phyloP scores from a whole-genome alignment of 1,140 invertebrate genomes.

The Trypoxylus dichotomus region DNA sequence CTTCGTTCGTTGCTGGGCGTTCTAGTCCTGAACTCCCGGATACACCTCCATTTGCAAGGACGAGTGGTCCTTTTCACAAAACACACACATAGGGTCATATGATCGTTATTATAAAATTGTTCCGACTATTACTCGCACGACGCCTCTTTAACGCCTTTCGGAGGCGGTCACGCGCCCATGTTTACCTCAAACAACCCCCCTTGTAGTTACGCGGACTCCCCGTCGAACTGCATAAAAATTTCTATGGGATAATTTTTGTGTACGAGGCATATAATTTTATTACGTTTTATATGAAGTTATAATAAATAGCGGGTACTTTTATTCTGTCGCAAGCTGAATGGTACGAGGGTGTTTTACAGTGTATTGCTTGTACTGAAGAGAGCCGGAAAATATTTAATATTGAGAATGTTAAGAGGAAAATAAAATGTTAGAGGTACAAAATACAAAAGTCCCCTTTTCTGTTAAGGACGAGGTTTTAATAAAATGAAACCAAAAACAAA shows the following conservation, averaged over 20 bases:
- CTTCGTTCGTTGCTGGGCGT: not conserved
- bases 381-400: too few species aligned
- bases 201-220: not conserved
- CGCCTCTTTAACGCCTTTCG: not conserved
- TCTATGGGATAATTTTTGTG: not conserved
- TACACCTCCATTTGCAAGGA: not conserved
- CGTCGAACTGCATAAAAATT: not conserved
- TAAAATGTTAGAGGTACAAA: too few species aligned
- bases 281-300: not conserved
- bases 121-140: not conserved
- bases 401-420: too few species aligned
- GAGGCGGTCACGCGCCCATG: constrained; percentile 36
- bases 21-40: constrained; percentile 6
- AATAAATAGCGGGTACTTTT: not conserved
- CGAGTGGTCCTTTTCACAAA: not conserved
- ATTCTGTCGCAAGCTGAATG: not conserved
- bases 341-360: too few species aligned
- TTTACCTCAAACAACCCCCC: constrained; percentile 39
- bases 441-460: too few species aligned
- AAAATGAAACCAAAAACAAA: too few species aligned
- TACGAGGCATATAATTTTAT: not conserved
- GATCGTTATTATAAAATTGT: constrained; percentile 30
- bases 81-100: not conserved
- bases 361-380: too few species aligned
- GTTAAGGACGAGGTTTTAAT: too few species aligned